phyloP scores from a whole-genome alignment of 2,113 vertebrate species.

The Apodemus speciosus region DNA sequence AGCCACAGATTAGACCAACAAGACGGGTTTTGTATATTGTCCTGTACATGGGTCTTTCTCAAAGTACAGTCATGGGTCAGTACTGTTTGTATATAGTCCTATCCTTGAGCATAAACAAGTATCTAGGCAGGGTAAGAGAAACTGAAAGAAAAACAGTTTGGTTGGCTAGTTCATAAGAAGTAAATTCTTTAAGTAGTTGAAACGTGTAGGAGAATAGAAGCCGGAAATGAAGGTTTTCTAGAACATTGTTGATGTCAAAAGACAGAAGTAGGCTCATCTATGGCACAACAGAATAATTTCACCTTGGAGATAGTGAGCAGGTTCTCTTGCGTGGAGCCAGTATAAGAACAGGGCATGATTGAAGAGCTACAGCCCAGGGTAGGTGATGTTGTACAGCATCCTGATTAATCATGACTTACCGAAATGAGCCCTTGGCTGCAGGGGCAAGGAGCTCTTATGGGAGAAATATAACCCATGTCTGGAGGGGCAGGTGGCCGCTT shows the following conservation, averaged over 20 bases:
- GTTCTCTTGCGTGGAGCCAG: too few relatives aligned
- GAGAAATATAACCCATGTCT: too few relatives aligned
- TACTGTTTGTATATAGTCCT: neutral
- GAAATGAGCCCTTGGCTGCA: too few relatives aligned
- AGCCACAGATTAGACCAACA: neutral
- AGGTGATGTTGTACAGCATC: too few relatives aligned
- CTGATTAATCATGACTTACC: too few relatives aligned
- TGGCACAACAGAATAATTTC: neutral
- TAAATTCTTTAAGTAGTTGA: neutral
- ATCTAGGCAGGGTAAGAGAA: neutral
- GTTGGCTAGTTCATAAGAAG: neutral
- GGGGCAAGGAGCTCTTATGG: too few relatives aligned
- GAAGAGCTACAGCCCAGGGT: too few relatives aligned
- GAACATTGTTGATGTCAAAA: neutral
- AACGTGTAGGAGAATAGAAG: neutral
- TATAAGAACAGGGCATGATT: too few relatives aligned
- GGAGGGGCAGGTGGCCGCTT: too few relatives aligned
- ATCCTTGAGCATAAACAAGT: neutral
- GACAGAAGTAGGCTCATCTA: neutral
- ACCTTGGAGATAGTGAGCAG: neutral
- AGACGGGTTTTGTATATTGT: neutral
- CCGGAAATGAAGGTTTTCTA: neutral
- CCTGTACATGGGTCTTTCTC: neutral
- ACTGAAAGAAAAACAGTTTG: neutral
- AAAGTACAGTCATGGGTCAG: neutral